phyloP scores from a whole-genome alignment of 2,888 invertebrate species.

The Rhaphigaster nebulosa region DNA sequence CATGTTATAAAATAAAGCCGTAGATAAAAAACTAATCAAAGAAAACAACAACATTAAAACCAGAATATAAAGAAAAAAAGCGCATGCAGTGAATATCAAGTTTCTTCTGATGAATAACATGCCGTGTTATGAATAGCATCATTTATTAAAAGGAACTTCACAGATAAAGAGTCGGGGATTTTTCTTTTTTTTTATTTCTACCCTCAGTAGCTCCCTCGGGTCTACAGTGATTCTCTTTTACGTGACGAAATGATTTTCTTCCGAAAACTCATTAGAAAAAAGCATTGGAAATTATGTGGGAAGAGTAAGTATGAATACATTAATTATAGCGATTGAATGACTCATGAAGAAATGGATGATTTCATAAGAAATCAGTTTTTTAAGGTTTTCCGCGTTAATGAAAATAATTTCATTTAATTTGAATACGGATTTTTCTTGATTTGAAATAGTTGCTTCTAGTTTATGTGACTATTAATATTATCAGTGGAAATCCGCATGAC shows the following conservation, averaged over 20 bases:
- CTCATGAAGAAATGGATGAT: no score
- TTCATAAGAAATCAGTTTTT: no score
- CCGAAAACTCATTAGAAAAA: not conserved
- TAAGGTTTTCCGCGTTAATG: no score
- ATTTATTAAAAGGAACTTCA: conserved; percentile 40
- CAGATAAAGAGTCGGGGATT: not conserved
- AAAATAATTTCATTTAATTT: no score
- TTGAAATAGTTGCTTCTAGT: no score
- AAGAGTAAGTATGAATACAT: not conserved
- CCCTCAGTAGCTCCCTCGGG: not conserved
- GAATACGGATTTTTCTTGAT: no score
- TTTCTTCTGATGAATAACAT: not conserved
- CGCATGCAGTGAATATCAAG: not conserved
- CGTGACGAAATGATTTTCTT: not conserved
- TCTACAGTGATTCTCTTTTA: not conserved
- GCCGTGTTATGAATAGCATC: conserved; percentile 29
- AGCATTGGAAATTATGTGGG: not conserved
- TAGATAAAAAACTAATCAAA: not conserved
- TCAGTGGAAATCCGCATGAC: no score
- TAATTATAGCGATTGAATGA: no score
- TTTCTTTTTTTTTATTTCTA: not conserved
- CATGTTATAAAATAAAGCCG: not conserved
- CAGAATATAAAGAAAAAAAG: not conserved
- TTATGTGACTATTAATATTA: no score
- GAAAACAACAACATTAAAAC: not conserved